Percentiles rank a stretch among this genome's conserved stretches.
Conservation (phyloP, 2,888 invertebrate genomes). For the Drosophila leonis region DNA sequence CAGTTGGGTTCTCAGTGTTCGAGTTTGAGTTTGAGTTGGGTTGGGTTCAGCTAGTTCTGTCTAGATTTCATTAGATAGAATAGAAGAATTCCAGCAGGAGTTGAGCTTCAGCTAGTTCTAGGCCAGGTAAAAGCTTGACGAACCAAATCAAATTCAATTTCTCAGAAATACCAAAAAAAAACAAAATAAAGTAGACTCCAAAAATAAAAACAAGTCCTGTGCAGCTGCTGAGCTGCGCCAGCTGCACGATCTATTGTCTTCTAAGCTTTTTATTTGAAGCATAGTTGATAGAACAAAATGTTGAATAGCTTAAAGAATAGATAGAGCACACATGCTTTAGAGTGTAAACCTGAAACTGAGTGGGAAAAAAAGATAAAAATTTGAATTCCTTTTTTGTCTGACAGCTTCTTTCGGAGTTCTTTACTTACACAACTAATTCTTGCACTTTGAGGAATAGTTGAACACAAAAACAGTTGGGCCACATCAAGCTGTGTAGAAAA, state of each 20-base stretch:
- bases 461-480: not conserved
- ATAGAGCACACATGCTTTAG: not conserved
- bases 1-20: constrained; percentile 36
- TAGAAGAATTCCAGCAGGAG: constrained; percentile 27
- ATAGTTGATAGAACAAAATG: constrained; percentile 3
- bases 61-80: constrained; percentile 38
- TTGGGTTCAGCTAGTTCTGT: constrained; percentile 42
- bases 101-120: constrained; percentile 25
- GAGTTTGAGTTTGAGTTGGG: constrained; percentile 19
- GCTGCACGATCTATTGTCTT: constrained; percentile 16
- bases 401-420: not conserved
- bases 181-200: not conserved
- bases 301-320: not conserved
- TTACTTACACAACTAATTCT: not conserved
- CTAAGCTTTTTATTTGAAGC: not conserved
- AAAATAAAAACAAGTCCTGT: constrained; percentile 10
- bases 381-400: not conserved
- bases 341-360: not conserved
- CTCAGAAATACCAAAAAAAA: constrained; percentile 16
- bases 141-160: constrained; percentile 11
- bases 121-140: constrained; percentile 37
- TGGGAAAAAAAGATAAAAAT: not conserved
- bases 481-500: not conserved
- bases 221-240: constrained; percentile 13
- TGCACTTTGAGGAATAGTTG: not conserved